Evolutionary conservation across 2,797 vertebrate species (phyloP), one percentile per base, ranked within the genome.

Genomic region (Serranus cabrilla): DNA sequence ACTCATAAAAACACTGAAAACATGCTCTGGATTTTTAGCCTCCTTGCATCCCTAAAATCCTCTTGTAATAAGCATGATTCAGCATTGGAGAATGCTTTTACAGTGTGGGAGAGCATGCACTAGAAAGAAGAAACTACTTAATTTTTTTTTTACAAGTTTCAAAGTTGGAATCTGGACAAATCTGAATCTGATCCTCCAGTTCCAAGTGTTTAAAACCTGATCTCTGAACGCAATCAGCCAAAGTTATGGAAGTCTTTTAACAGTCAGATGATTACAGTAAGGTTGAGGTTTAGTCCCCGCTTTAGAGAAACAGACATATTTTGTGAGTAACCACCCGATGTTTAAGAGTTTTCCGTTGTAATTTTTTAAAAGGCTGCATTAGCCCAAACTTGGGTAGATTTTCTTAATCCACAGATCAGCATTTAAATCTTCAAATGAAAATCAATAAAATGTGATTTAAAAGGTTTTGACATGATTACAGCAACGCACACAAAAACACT

Each of bases 391-490:
- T 54, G 5, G 17, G 27, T 43, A 18, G 17, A 46, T 49, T 56
- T 47, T 37, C 12, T 42, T 62, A 63, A 73, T 71, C 46, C 51
- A n/a, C 43, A 62, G 21, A 52, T 52, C 47, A 50, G 18, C 43
- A 34, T 23, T 61, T 27, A 37, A 66, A 71, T 81, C 68, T 60
- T 57, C 14, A 46, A 62, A 75, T 64, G 17, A 78, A 77, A 72
- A 63, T 72, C 65, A n/a, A 71, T 69, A 50, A 71, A 75, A 71
- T 61, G 21, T 65, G 59, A 73, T 69, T 66, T 52, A 47, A 14
- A 42, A 49, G 40, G 58, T 61, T 72, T 54, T 67, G 46, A 67
- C 63, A 57, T 46, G 46, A 61, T 68, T 39, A 69, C 45, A 65
- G 52, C 13, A 66, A 58, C 42, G 49, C 58, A 21, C 47, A 46